Base-by-base conservation (phyloP, 2,888 invertebrate species). In the Reticulitermes lucifugus region DNA sequence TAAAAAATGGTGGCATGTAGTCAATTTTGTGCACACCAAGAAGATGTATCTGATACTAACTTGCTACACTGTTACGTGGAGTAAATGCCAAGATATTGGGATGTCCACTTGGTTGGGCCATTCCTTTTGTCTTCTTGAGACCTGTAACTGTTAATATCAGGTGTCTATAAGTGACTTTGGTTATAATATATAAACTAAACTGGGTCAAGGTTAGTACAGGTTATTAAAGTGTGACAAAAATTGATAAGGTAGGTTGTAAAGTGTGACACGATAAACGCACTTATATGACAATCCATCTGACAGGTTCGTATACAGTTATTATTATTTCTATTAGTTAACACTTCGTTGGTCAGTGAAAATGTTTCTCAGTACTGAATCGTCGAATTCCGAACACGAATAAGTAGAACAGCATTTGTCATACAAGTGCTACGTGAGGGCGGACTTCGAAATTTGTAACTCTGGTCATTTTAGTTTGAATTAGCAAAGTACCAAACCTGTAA, bases 31-130 rank as follows among this genome's bases (percentile, higher is more conserved):
- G 3, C 35, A 55, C 14, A 55, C 18, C 35, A 18, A 55, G 14
- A 18, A 55, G 2, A 55, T 18, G 18, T 18, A 55, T 21, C 55
- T 55, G 18, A 12, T 55, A 55, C 18, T 9, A 46, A 46, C 55
- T 55, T 14, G 55, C 55, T 18, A 18, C 14, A 55, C 55, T 2
- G 12, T 41, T 70, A 83, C 82, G 71, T 70, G 82, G 22, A 70
- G 70, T 21, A n/a, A 35, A 25, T 79, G 79, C 41, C 70, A 83
- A 29, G 46, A 46, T 25, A 83, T 83, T 83, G 25, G 55, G 71
- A 70, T 65, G 46, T 70, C 82, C 82, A 43, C 59, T 70, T 70
- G 43, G 70, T 14, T 83, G 82, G 65, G 82, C 82, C 82, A 83
- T 83, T 70, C 46, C 25, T 29, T 46, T 46, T n/a, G 18, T 46